These are phyloP conservation scores for Montipora capricornis DNA, from an alignment of 64 coral and sea anemone species.

Conservation along the genomic window DNA sequence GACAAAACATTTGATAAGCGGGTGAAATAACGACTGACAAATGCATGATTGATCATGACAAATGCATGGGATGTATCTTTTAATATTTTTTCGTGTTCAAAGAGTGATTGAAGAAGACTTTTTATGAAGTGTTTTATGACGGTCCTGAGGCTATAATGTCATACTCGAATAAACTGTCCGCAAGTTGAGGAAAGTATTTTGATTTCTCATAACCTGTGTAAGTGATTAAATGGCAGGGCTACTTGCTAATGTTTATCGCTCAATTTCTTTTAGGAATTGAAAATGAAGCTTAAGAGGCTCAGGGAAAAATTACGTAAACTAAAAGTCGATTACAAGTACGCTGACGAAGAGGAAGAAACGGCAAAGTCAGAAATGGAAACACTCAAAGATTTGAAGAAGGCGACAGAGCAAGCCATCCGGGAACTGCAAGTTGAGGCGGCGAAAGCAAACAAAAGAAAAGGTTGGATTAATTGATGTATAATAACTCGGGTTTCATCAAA, in stretches of 20 bases:
- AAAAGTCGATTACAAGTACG: conserved; percentile 61
- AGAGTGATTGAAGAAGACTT: no score
- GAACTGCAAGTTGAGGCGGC: conserved; percentile 77
- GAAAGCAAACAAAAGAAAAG: conserved; percentile 65
- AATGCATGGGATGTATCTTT: neutral
- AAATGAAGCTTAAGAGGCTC: conserved; percentile 72
- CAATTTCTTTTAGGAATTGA: conserved; percentile 20
- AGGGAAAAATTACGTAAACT: conserved; percentile 76
- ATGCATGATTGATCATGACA: no score
- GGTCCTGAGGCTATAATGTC: no score
- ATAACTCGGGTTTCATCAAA: no score
- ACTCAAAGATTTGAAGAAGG: conserved; percentile 86
- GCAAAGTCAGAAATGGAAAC: conserved; percentile 92
- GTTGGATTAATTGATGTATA: neutral
- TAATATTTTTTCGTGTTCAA: neutral
- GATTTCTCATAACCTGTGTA: no score
- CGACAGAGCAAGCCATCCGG: conserved; percentile 86
- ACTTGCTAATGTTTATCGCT: neutral
- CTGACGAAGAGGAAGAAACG: conserved; percentile 64
- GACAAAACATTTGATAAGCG: no score
- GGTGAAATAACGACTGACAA: no score
- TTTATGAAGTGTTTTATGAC: no score
- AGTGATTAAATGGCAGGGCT: no score
- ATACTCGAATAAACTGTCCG: no score
- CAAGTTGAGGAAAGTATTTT: no score